Base-by-base conservation (phyloP, 2,888 invertebrate species). In the Clusia tigrina region DNA sequence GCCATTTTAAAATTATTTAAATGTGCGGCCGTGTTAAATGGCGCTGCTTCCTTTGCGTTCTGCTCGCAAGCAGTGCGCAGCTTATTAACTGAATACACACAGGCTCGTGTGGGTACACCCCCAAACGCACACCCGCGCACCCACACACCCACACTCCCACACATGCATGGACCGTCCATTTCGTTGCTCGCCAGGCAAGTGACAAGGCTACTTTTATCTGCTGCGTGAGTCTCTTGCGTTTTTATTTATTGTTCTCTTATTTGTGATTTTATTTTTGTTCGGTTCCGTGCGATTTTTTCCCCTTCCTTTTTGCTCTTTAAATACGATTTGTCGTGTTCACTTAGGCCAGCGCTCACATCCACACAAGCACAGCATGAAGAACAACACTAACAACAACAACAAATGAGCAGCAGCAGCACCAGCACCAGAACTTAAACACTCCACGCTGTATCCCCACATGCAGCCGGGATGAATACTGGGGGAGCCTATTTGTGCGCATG, bases 401-500 rank as follows among this genome's bases (percentile, higher is more conserved):
- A 52, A 52, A 23, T 20, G 22, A 20, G 52, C 5, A 52, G n/a
- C 12, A n/a, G 25, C 54, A 2, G 15, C 54, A 15, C 15, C 52
- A 23, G 25, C 54, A 2, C 37, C n/a, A 48, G n/a, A n/a, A n/a
- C n/a, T n/a, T n/a, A n/a, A n/a, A n/a, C n/a, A n/a, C n/a, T n/a
- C n/a, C n/a, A n/a, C n/a, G n/a, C n/a, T n/a, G n/a, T n/a, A n/a
- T n/a, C n/a, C 24, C 17, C 48, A 46, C 25, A 42, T 9, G 6
- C 12, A 55, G 37, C n/a, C 24, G 24, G 10, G 23, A 12, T 23
- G 57, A 18, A 48, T 48, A 18, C 48, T 42, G 38, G 23, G 3
- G 58, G 58, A 26, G 52, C 54, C 20, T 42, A 32, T 57, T 57
- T 46, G 51, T 60, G 62, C 62, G 62, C 62, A 62, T 62, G 62